Evolutionary conservation across 2,797 vertebrate species (phyloP).

Genomic region (Ptychobarbus kaznakovi): DNA sequence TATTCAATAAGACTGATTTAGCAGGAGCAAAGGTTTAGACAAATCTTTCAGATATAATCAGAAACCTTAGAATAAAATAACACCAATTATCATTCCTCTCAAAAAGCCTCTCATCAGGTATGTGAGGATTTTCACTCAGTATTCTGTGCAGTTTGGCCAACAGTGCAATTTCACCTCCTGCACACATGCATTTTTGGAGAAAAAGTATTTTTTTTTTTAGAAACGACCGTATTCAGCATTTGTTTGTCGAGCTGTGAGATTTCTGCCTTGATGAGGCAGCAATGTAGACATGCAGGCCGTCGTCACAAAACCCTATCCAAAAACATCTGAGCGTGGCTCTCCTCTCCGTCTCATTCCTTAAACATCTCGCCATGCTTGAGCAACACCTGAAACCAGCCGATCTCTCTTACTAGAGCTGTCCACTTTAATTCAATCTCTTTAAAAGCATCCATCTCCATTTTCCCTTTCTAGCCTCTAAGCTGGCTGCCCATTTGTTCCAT

Average conservation of each 20-base stretch:
- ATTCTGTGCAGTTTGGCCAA: conserved; percentile 3
- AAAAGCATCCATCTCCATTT: conserved; percentile 47
- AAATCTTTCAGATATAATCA: not conserved
- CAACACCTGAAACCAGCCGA: conserved; percentile 28
- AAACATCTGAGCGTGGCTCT: not conserved
- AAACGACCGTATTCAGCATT: conserved; percentile 55
- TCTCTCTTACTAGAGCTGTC: conserved; percentile 47
- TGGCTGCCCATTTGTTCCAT: conserved; percentile 54
- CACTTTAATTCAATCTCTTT: conserved; percentile 53
- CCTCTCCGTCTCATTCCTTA: not conserved
- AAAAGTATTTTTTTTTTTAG: conserved; percentile 30
- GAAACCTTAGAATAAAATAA: not conserved
- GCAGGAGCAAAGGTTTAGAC: not conserved
- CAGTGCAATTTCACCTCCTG: conserved; percentile 32
- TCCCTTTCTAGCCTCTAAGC: conserved; percentile 31
- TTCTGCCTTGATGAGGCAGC: conserved; percentile 39
- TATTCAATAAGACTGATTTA: not conserved
- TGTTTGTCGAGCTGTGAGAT: conserved; percentile 43
- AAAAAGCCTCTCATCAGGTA: not conserved
- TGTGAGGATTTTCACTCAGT: not conserved
- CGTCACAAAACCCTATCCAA: conserved; percentile 8
- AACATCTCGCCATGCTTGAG: conserved; percentile 16
- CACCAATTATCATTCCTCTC: conserved; percentile 1
- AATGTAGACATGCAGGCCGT: conserved; percentile 49
- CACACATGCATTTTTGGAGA: conserved; percentile 34